phyloP scores from a whole-genome alignment of 2,888 invertebrate species.

The Caenorhabditis sp. region DNA sequence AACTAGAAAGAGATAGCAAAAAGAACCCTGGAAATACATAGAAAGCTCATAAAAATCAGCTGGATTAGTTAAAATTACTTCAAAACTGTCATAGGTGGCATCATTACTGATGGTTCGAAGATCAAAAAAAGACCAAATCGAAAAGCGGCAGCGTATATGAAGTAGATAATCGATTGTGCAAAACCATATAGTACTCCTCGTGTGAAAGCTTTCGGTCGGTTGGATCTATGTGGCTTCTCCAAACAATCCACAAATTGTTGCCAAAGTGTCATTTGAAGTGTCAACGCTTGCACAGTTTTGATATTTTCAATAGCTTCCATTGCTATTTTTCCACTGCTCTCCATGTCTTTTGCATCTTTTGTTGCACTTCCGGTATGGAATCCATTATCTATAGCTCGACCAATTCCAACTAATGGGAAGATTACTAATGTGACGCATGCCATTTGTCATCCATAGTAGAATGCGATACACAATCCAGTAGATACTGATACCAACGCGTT shows the following conservation, averaged over 20 bases:
- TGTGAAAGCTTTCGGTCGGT: conserved; percentile 43
- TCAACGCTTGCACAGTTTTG: conserved; percentile 72
- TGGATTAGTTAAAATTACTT: no score
- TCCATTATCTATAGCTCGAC: conserved; percentile 72
- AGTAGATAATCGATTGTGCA: conserved; percentile 71
- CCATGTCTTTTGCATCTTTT: conserved; percentile 74
- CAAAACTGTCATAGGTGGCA: conserved; percentile 72
- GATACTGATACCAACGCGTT: conserved; percentile 71
- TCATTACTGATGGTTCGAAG: conserved; percentile 71
- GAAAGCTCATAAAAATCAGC: no score
- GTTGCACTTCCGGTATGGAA: conserved; percentile 73
- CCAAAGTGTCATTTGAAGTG: conserved; percentile 71
- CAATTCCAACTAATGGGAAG: conserved; percentile 71
- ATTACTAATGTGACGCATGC: conserved; percentile 57
- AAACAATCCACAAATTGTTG: conserved; percentile 57
- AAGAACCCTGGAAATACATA: conserved; percentile 73
- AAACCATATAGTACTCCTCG: conserved; percentile 68
- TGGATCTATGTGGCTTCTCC: conserved; percentile 51
- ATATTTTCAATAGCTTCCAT: conserved; percentile 73
- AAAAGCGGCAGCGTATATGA: conserved; percentile 72
- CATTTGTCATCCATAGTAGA: conserved; percentile 72
- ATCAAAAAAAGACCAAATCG: conserved; percentile 72
- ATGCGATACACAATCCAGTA: conserved; percentile 72
- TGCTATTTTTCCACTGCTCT: conserved; percentile 74
- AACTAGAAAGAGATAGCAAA: conserved; percentile 75